A percentile compares a stretch with the other conserved stretches of the same genome.
phyloP scores from a whole-genome alignment of 92 coral and sea anemone species.

The Parazoanthus swiftii region DNA sequence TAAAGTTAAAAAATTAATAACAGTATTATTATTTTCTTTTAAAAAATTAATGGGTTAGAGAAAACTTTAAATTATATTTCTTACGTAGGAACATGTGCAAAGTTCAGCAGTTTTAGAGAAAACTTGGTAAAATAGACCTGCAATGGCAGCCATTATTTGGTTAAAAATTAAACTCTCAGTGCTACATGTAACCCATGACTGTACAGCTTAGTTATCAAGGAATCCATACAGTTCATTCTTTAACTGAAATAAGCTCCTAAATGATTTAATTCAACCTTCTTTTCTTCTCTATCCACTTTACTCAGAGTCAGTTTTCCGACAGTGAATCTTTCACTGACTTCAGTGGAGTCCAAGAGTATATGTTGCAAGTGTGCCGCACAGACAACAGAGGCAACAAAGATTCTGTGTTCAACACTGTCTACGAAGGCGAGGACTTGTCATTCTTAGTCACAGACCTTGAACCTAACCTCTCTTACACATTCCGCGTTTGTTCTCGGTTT shows the following conservation, averaged over 20 bases:
- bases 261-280: neutral
- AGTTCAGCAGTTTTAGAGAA: too few relatives aligned
- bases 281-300: neutral
- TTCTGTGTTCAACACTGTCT: slow-evolving; percentile 81
- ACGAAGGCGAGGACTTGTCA: slow-evolving; percentile 86
- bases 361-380: slow-evolving; percentile 92
- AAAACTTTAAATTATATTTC: too few relatives aligned
- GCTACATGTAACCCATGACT: too few relatives aligned
- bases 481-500: slow-evolving; percentile 95
- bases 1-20: too few relatives aligned
- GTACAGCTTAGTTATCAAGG: too few relatives aligned
- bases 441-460: slow-evolving; percentile 86
- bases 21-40: too few relatives aligned
- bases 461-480: slow-evolving; percentile 92
- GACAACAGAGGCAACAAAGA: slow-evolving; percentile 79
- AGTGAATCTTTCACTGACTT: slow-evolving; percentile 91
- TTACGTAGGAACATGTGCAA: too few relatives aligned
- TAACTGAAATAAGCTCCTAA: neutral
- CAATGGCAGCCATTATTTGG: too few relatives aligned
- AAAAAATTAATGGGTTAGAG: too few relatives aligned
- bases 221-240: too few relatives aligned
- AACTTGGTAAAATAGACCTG: too few relatives aligned
- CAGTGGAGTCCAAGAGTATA: slow-evolving; percentile 89
- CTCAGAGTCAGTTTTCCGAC: slow-evolving; percentile 66
- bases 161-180: too few relatives aligned